A percentile compares a stretch with the other conserved stretches of the same genome.
These are phyloP conservation scores for Apomyelois bistriatella DNA, from an alignment of 2,888 invertebrate species.

Conservation along the genomic window DNA sequence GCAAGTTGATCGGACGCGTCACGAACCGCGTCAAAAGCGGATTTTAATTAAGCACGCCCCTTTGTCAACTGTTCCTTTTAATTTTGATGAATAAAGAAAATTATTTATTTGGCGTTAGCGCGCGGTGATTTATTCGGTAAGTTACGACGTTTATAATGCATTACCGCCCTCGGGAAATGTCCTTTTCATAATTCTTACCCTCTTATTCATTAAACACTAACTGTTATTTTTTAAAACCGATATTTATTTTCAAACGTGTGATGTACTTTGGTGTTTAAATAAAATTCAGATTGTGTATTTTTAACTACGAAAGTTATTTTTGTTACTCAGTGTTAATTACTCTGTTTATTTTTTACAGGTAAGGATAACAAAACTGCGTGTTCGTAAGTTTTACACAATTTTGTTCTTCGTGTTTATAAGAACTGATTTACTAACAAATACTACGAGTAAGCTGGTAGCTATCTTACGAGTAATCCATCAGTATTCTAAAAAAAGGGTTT, in stretches of 20 bases:
- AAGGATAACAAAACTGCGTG: not conserved
- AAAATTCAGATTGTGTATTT: not conserved
- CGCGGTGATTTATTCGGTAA: slow-evolving; percentile 69
- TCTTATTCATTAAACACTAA: slow-evolving; percentile 43
- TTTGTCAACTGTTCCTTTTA: slow-evolving; percentile 77
- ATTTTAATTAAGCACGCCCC: slow-evolving; percentile 70
- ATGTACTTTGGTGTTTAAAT: too few relatives aligned
- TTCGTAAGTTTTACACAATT: not conserved
- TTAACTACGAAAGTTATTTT: not conserved
- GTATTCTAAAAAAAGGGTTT: too few relatives aligned
- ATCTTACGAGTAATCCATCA: too few relatives aligned
- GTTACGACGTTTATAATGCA: slow-evolving; percentile 61
- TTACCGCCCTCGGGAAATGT: slow-evolving; percentile 53
- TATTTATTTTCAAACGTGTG: too few relatives aligned
- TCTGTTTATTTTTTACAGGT: slow-evolving; percentile 1
- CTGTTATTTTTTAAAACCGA: too few relatives aligned
- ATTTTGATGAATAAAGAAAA: slow-evolving; percentile 79
- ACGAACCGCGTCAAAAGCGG: slow-evolving; percentile 54
- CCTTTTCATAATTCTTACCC: slow-evolving; percentile 56
- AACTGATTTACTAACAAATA: too few relatives aligned
- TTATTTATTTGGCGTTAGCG: slow-evolving; percentile 74
- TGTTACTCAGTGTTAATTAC: not conserved
- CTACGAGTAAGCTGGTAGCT: too few relatives aligned
- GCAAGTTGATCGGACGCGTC: slow-evolving; percentile 42
- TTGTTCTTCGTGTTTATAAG: too few relatives aligned